Percentiles rank a stretch among this genome's conserved stretches.
Conservation (phyloP, 2,888 invertebrate genomes). For the Archips xylosteana region DNA sequence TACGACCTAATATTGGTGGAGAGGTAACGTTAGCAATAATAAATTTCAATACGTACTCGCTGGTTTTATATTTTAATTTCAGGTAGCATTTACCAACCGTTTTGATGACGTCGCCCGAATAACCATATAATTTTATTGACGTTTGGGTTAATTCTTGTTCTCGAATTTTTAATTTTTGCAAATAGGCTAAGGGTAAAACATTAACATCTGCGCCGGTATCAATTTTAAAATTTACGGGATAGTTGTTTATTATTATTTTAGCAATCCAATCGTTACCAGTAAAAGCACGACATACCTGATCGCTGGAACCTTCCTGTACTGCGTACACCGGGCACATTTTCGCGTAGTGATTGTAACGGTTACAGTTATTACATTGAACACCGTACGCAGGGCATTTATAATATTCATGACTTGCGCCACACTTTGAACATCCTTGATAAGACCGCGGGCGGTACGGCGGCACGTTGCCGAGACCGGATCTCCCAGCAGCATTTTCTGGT, state of each 20-base stretch:
- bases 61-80: constrained; percentile 42
- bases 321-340: constrained; percentile 9
- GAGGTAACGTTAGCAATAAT: constrained; percentile 42
- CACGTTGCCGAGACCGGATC: not conserved
- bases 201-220: constrained; percentile 49
- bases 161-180: constrained; percentile 17
- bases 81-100: constrained; percentile 44
- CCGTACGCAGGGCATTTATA: constrained; percentile 28
- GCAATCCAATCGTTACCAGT: constrained; percentile 42
- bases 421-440: constrained; percentile 21
- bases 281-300: constrained; percentile 36
- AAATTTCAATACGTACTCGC: constrained; percentile 42
- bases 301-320: constrained; percentile 1
- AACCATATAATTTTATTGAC: constrained; percentile 38
- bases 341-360: constrained; percentile 20
- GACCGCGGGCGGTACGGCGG: not conserved
- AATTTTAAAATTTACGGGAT: constrained; percentile 45
- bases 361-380: constrained; percentile 16
- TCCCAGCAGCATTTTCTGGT: not conserved
- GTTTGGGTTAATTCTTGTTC: constrained; percentile 38
- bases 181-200: constrained; percentile 42
- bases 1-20: constrained; percentile 42
- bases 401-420: constrained; percentile 17
- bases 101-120: constrained; percentile 43
- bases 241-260: constrained; percentile 40